Conservation (phyloP, 2,888 invertebrate species). For the Drosophila mercatorum region DNA sequence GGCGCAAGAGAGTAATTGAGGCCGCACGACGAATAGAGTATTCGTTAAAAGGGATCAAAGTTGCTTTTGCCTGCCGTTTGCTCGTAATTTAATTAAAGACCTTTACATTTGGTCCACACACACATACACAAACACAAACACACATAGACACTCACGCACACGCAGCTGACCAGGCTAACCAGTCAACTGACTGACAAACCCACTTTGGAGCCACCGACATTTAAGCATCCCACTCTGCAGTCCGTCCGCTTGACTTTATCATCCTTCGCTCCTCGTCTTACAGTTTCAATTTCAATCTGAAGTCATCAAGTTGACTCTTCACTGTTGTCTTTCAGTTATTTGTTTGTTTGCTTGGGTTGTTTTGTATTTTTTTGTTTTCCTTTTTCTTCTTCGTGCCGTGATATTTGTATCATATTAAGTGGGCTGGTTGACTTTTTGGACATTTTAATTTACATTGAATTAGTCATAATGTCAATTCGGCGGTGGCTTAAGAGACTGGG, state of each 20-base stretch:
- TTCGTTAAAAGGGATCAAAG: slow-evolving; percentile 77
- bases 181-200: slow-evolving; percentile 43
- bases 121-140: not conserved
- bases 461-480: slow-evolving; percentile 51
- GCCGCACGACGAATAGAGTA: slow-evolving; percentile 12
- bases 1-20: slow-evolving; percentile 18
- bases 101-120: slow-evolving; percentile 60
- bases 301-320: slow-evolving; percentile 70
- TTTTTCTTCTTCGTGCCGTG: not conserved
- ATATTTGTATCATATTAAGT: slow-evolving; percentile 37
- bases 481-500: slow-evolving; percentile 19
- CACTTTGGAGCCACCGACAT: slow-evolving; percentile 34
- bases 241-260: slow-evolving; percentile 36
- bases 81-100: slow-evolving; percentile 78
- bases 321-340: slow-evolving; percentile 48
- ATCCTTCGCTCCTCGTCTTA: slow-evolving; percentile 29
- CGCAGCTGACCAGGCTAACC: slow-evolving; percentile 38
- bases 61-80: slow-evolving; percentile 66
- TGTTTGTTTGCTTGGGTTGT: slow-evolving; percentile 24
- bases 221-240: slow-evolving; percentile 19
- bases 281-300: slow-evolving; percentile 75
- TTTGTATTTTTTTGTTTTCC: not conserved
- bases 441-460: slow-evolving; percentile 75
- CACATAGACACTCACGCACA: not conserved
- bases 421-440: slow-evolving; percentile 51